Conservation (phyloP, 2,888 invertebrate species). For the Podotricha telesiphe region DNA sequence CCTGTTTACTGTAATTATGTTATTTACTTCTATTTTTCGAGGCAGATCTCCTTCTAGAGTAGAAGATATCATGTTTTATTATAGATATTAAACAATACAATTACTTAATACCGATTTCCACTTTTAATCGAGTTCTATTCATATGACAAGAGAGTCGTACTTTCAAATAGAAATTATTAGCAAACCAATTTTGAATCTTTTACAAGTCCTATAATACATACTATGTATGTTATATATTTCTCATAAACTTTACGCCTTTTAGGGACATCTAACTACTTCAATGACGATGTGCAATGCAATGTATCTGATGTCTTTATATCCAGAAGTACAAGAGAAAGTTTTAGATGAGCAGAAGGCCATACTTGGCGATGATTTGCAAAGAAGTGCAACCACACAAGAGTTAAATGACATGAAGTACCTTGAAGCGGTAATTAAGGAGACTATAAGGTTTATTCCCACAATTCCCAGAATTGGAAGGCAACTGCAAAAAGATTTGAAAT, state of each 20-base stretch:
- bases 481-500: slow-evolving; percentile 50
- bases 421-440: slow-evolving; percentile 55
- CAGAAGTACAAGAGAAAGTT: slow-evolving; percentile 50
- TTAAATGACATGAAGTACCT: slow-evolving; percentile 56
- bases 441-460: slow-evolving; percentile 52
- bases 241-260: slow-evolving; percentile 9
- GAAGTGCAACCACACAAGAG: slow-evolving; percentile 49
- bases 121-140: too few species aligned
- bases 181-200: too few species aligned
- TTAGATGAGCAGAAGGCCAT: slow-evolving; percentile 52
- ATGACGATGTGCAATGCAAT: slow-evolving; percentile 53
- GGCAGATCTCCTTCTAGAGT: too few species aligned
- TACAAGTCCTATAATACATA: too few species aligned
- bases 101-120: too few species aligned
- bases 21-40: background rate
- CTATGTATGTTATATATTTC: too few species aligned
- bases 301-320: slow-evolving; percentile 51
- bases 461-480: slow-evolving; percentile 54
- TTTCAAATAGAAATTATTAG: too few species aligned
- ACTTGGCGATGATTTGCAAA: slow-evolving; percentile 47
- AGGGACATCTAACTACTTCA: slow-evolving; percentile 56
- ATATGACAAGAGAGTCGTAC: too few species aligned
- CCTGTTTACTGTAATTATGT: slow-evolving; percentile 51
- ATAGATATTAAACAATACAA: background rate
- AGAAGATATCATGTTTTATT: background rate